A percentile compares a stretch with the other conserved stretches of the same genome.
Conservation (phyloP, 2,113 vertebrate species). For the Tricholaema leucomelas region DNA sequence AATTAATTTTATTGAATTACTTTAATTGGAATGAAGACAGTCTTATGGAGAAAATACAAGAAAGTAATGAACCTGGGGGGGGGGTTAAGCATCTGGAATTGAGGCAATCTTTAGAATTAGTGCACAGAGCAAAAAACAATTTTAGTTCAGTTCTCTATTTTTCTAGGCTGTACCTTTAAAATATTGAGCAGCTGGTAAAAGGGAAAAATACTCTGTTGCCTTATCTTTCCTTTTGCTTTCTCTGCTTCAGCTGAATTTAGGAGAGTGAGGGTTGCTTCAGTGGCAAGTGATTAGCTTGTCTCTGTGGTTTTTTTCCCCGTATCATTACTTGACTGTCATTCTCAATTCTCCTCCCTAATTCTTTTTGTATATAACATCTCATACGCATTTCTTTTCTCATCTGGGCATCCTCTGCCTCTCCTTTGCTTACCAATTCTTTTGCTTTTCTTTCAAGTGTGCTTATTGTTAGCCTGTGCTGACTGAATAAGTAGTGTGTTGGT, state of each 20-base stretch:
- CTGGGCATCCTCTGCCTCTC: neutral
- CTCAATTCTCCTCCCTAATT: slow-evolving; percentile 7
- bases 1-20: slow-evolving; percentile 73
- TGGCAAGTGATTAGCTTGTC: slow-evolving; percentile 10
- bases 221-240: neutral
- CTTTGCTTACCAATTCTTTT: neutral
- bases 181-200: neutral
- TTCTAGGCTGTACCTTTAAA: neutral
- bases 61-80: slow-evolving; percentile 57
- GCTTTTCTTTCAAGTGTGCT: neutral
- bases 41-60: slow-evolving; percentile 56
- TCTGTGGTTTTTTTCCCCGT: neutral
- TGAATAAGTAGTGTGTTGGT: neutral
- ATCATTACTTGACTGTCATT: slow-evolving; percentile 5
- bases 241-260: neutral
- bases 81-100: slow-evolving; percentile 55
- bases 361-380: neutral
- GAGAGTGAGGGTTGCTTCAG: neutral
- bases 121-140: slow-evolving; percentile 32
- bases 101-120: slow-evolving; percentile 65
- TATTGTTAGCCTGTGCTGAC: neutral
- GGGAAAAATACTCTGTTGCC: neutral
- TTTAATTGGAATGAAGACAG: slow-evolving; percentile 70
- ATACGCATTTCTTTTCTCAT: neutral
- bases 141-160: neutral